Percentiles rank a stretch among this genome's conserved stretches.
Conservation (phyloP, 2,888 invertebrate species). For the Drosophila melanocephala region DNA sequence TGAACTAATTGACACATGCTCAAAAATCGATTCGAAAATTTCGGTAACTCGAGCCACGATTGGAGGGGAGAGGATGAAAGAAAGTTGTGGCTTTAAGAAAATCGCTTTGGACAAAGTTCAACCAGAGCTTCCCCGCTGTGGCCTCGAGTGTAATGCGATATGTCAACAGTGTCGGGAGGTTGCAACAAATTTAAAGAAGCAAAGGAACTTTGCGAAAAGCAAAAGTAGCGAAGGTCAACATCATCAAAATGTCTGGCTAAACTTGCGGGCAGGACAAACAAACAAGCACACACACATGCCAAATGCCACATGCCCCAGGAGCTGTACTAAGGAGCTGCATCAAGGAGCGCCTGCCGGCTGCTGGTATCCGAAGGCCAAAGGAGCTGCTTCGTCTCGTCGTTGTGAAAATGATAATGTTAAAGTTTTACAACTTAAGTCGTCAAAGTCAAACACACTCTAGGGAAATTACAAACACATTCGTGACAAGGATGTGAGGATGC, state of each 20-base stretch:
- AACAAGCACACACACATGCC: conserved; percentile 33
- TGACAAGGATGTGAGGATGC: conserved; percentile 67
- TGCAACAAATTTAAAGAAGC: conserved; percentile 67
- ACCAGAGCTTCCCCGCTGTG: conserved; percentile 13
- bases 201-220: conserved; percentile 63
- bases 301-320: conserved; percentile 37
- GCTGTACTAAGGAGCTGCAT: conserved; percentile 25
- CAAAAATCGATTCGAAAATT: conserved; percentile 50
- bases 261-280: conserved; percentile 49
- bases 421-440: conserved; percentile 85
- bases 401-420: conserved; percentile 84
- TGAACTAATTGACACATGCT: conserved; percentile 79
- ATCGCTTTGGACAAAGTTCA: conserved; percentile 32
- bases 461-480: conserved; percentile 84
- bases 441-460: conserved; percentile 85
- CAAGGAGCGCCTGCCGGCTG: conserved; percentile 19
- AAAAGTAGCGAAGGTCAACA: conserved; percentile 81
- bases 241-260: conserved; percentile 78
- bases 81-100: conserved; percentile 29
- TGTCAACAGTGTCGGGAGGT: conserved; percentile 76
- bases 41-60: conserved; percentile 50
- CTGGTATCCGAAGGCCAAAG: conserved; percentile 44
- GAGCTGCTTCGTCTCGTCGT: conserved; percentile 38
- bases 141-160: conserved; percentile 76
- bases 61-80: neutral